Base-by-base conservation (phyloP, 1,140 invertebrate genomes). In the Solenopsis invicta region DNA sequence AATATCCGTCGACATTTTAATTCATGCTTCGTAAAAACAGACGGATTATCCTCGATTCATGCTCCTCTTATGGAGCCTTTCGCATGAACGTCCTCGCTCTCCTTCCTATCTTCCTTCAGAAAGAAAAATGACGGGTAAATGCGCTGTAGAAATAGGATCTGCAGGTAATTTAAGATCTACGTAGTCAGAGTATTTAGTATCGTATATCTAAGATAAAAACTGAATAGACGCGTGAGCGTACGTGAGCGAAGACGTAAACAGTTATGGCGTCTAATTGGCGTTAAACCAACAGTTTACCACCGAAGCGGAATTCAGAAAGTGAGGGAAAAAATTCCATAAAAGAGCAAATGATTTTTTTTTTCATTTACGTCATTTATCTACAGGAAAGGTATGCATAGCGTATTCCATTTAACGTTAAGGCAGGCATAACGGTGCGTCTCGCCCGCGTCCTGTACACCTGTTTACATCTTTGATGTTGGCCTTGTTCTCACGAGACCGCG, bases 261-360 rank as follows among this genome's bases (percentile, higher is more conserved):
- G 21, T 21, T 71, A 50, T 71, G 67, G 67, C 67, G 45, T 48
- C 21, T 71, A 50, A 71, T 29, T 24, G 24, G 48, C 24, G 41
- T 6, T 8, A 29, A 45, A 41, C 3, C 16, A 48, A 48, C 48
- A 10, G 48, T 48, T 12, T 13, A 3, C 21, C 18, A 41, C 41
- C 45, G 5, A 4, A 18, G 9, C 13, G 45, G 13, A 9, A 24
- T 29, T 69, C 13, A 18, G 1, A 6, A 48, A 9, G 10, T 12
- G 8, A 16, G 12, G 13, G 29, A 16, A 16, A 34, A 29, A 50
- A 24, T 24, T 16, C 21, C 9, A 71, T 71, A n/a, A 41, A 66
- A 12, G 24, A 6, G 21, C 24, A 24, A 4, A 29, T 29, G 9
- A 1, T 29, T 29, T 29, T 62, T 8, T 6, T 21, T 61, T 61